These are phyloP conservation scores for Scalopus aquaticus DNA, from an alignment of 2,113 vertebrate species.

Conservation along the genomic window DNA sequence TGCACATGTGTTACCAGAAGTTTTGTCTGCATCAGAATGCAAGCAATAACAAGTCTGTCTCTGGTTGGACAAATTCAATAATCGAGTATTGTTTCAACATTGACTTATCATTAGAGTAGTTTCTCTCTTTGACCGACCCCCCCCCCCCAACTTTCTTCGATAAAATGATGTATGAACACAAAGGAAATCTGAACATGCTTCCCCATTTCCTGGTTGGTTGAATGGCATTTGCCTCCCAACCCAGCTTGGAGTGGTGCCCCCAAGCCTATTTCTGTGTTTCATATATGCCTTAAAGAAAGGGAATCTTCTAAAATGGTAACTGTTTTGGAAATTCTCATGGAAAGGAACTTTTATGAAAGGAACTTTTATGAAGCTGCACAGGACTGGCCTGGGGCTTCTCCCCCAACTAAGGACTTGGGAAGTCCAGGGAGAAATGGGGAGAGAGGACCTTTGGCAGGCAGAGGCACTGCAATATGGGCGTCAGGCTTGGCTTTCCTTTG, in stretches of 20 bases:
- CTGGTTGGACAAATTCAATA: not conserved
- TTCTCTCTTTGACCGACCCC: not conserved
- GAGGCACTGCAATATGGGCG: not conserved
- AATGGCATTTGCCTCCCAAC: not conserved
- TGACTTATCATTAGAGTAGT: not conserved
- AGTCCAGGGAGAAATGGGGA: not conserved
- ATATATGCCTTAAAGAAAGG: not conserved
- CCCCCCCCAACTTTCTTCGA: not conserved
- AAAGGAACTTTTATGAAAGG: not conserved
- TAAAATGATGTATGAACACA: not conserved
- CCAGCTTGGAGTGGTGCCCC: not conserved
- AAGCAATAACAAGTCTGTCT: not conserved
- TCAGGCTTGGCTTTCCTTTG: not conserved
- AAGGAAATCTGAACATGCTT: not conserved
- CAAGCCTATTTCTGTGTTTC: not conserved
- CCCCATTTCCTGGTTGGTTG: not conserved
- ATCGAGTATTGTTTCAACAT: not conserved
- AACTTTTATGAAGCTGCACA: not conserved
- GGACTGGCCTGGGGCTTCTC: too few species aligned
- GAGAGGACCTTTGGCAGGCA: not conserved
- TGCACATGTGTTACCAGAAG: not conserved
- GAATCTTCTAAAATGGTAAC: not conserved
- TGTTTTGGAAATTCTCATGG: not conserved
- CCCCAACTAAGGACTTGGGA: not conserved
- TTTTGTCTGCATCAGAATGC: constrained; percentile 17